These are phyloP conservation scores for Cosmorhoe ocellata DNA, from an alignment of 2,888 invertebrate genomes.

Conservation along the genomic window DNA sequence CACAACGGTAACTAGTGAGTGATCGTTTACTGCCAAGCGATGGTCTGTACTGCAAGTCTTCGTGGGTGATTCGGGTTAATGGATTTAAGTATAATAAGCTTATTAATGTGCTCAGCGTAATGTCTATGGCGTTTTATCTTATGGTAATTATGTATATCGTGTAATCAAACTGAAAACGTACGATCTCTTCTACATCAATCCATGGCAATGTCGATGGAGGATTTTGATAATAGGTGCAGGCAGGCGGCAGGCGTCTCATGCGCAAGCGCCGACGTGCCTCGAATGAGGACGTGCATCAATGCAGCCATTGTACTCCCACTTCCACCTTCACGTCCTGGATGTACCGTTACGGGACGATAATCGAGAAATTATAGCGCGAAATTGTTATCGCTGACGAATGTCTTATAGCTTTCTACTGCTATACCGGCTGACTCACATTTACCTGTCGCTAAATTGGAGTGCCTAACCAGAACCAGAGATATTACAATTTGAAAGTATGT, in stretches of 20 bases:
- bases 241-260: conserved; percentile 19
- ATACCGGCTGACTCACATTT: no score
- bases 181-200: neutral
- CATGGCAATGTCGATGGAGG: conserved; percentile 15
- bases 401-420: neutral
- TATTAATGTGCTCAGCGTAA: no score
- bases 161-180: neutral
- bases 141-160: no score
- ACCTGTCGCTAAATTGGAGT: no score
- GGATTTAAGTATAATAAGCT: neutral
- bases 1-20: neutral
- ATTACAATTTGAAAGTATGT: no score
- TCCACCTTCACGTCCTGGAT: conserved; percentile 19
- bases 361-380: conserved; percentile 15
- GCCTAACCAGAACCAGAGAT: no score
- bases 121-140: no score
- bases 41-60: neutral
- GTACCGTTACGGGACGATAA: conserved; percentile 18
- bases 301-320: conserved; percentile 37
- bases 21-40: conserved; percentile 6
- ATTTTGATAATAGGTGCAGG: conserved; percentile 23
- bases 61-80: conserved; percentile 1
- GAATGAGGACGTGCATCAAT: conserved; percentile 50
- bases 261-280: conserved; percentile 40
- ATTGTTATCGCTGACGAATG: neutral